Evolutionary conservation across 2,113 vertebrate species (phyloP), one percentile per base, ranked within the genome.

Genomic region (Tympanuchus pallidicinctus): DNA sequence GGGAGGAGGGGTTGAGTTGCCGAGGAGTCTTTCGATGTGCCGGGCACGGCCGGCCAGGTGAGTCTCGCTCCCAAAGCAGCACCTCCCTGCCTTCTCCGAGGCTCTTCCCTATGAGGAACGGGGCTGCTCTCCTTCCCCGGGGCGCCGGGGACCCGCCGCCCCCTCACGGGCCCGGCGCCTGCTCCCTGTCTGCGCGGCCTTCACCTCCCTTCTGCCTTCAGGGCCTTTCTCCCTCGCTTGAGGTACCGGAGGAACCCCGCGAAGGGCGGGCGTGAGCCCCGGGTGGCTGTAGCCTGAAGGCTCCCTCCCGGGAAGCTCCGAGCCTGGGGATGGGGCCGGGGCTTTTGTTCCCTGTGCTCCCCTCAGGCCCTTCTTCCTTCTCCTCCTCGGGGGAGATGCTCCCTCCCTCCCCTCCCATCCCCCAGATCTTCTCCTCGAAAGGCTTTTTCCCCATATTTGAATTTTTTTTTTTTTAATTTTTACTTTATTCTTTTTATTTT

Each of bases 41-140:
- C 84, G 75, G 90, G 97, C 97, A 97, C 96, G 95, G 96, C 94
- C 47, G 94, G 96, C 93, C 95, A 98, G 97, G 97, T 98, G 95
- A 82, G 97, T 97, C 60, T 85, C 59, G 65, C 34, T 77, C 30
- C 11, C 11, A 8, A 15, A 11, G 36, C n/a, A 50, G 10, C 47
- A 65, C 74, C 52, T 82, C 52, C 60, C 40, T 66, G 48, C 84
- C n/a, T 88, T 59, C 74, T 66, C 88, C 73, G 67, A 8, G 40
- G 66, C 32, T 47, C 67, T 47, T 16, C 8, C 22, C 32, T 11
- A 40, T 18, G 16, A 59, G 21, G 40, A 74, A 25, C 66, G 64
- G 52, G 43, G 85, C 48, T 83, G 77, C 77, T 80, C 60, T 48
- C 54, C n/a, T 72, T 65, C 32, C 64, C 63, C 9, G 79, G 90